Percentiles rank a stretch among this genome's conserved stretches.
phyloP scores from a whole-genome alignment of 2,888 invertebrate genomes.

The Macropis europaea region DNA sequence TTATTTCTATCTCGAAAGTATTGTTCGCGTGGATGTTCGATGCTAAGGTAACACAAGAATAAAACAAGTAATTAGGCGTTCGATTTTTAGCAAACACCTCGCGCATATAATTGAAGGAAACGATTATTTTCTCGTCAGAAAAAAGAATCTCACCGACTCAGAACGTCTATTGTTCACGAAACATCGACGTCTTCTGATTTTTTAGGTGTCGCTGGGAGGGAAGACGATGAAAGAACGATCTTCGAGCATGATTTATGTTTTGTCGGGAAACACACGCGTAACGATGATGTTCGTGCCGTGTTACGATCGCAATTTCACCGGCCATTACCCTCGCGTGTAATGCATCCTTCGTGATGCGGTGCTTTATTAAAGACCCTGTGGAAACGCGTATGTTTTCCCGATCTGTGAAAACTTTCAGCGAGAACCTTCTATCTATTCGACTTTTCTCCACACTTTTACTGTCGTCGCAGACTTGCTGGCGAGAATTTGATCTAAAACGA shows the following conservation, averaged over 20 bases:
- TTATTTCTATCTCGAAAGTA: too few species aligned
- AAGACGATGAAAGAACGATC: constrained; percentile 16
- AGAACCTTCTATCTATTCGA: background rate
- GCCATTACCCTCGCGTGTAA: constrained; percentile 51
- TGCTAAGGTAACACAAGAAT: too few species aligned
- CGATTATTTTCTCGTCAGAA: too few species aligned
- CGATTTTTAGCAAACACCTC: too few species aligned
- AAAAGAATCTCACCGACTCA: too few species aligned
- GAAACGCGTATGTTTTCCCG: background rate
- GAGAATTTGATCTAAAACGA: too few species aligned
- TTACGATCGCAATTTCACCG: constrained; percentile 57
- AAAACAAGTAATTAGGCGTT: too few species aligned
- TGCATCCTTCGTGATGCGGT: constrained; percentile 39
- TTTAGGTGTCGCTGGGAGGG: too few species aligned
- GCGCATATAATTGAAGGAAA: too few species aligned
- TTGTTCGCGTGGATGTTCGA: too few species aligned
- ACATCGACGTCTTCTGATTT: too few species aligned
- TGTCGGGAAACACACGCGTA: constrained; percentile 20
- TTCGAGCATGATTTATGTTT: constrained; percentile 45
- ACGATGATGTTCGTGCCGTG: constrained; percentile 40
- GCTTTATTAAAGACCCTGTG: constrained; percentile 44
- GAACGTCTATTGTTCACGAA: background rate
- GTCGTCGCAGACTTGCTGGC: background rate
- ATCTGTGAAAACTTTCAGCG: background rate
- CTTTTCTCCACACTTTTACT: background rate